Base-by-base conservation (phyloP, 2,797 vertebrate species). In the Macropodus opercularis region DNA sequence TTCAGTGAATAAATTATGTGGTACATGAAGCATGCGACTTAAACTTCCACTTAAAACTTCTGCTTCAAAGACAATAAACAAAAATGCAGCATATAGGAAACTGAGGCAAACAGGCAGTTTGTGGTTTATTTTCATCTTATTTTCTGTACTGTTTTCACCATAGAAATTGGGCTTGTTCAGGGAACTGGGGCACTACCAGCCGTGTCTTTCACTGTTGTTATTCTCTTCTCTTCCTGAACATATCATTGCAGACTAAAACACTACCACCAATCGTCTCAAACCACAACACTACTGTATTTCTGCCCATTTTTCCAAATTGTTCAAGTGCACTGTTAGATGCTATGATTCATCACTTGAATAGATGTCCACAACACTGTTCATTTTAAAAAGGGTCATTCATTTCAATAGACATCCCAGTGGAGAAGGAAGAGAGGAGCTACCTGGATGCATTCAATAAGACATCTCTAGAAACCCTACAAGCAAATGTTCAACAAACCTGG, bases 361-460 rank as follows among this genome's bases (percentile, higher is more conserved):
- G 41, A 67, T 65, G 36, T 55, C 35, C 12, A 22, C 39, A 58
- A 47, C 42, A 19, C 35, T 11, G 36, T 52, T 43, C 29, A 21
- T 65, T 64, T 29, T 52, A 22, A 27, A 47, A 60, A 61, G n/a
- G 19, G 26, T 53, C 13, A 58, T 54, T 73, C 35, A 29, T 48
- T 46, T 55, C 56, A 60, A 19, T 14, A 47, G 22, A 24, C 6
- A 12, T 13, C 17, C 18, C 8, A 34, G n/a, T 41, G 41, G 18
- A 41, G 12, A 24, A 9, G 1, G 19, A 4, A 38, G n/a, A 54
- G 8, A 27, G 23, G 3, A 10, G 21, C 19, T 44, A 8, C 23
- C 2, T 24, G 15, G 5, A 19, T 40, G n/a, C 18, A 31, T 14
- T 35, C 31, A 34, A 2, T 23, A n/a, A n/a, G n/a, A n/a, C n/a